Conservation (phyloP, 2,113 vertebrate species). For the Rhinichthys klamathensis region DNA sequence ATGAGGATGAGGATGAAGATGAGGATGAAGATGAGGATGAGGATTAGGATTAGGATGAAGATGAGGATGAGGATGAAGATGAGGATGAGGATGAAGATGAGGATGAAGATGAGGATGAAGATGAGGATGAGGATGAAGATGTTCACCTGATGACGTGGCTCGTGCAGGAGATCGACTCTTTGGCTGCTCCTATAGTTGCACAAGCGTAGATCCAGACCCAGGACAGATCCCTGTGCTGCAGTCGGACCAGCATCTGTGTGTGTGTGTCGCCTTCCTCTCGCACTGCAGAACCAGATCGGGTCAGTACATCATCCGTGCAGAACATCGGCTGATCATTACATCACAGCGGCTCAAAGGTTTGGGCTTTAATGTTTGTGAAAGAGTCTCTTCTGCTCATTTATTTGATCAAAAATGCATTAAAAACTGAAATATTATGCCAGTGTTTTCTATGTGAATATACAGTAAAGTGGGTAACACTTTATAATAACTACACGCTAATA, state of each 20-base stretch:
- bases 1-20: too few species aligned
- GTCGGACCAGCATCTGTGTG: constrained; percentile 71
- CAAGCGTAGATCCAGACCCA: constrained; percentile 73
- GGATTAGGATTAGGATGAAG: too few species aligned
- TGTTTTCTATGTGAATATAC: neutral
- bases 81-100: too few species aligned
- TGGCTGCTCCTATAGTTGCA: constrained; percentile 57
- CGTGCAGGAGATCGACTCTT: constrained; percentile 68
- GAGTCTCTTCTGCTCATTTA: neutral
- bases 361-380: neutral
- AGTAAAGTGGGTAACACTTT: too few species aligned
- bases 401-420: neutral
- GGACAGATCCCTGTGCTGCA: constrained; percentile 70
- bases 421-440: neutral
- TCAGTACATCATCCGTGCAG: too few species aligned
- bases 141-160: constrained; percentile 76
- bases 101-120: too few species aligned
- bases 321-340: neutral
- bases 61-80: too few species aligned
- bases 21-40: too few species aligned
- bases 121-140: neutral
- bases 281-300: neutral
- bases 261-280: constrained; percentile 61
- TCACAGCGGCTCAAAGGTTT: neutral
- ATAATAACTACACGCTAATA: too few species aligned